Evolutionary conservation across 2,888 invertebrate genomes (phyloP), one percentile per base, ranked within the genome.

Genomic region (Loripinus fragilis): DNA sequence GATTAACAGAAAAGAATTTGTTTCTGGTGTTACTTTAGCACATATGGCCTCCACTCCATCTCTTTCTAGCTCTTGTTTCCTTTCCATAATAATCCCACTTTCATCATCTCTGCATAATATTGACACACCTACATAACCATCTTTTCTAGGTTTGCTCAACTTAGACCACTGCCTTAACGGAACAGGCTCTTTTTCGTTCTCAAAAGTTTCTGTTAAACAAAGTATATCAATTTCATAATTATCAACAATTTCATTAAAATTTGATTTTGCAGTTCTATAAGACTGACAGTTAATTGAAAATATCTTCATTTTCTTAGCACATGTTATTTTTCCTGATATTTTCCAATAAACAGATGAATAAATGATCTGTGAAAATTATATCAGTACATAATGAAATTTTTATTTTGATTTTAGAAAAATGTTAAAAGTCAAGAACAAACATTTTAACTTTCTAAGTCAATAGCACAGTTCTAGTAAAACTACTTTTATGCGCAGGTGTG

Each of bases 171-270:
- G 5, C 17, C 55, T 3, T 2, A 55, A 55, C 7, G 23, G 23
- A 17, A 55, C 55, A 12, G 55, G 28, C 17, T 55, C 55, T 28
- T 28, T 55, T 25, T 55, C 28, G 8, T 3, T 25, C 28, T 55
- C 55, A 28, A 55, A 55, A 55, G 55, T 55, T 28, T 55, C 55
- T 55, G 55, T 25, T 17, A 55, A 25, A 28, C 55, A 55, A 17
- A 55, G 20, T 28, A 55, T 7, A 55, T 55, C 55, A 28, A 55
- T 55, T 2, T 28, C 28, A 55, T 28, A 55, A 17, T 55, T 55
- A 25, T 55, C 55, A 5, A 55, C 55, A 55, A 55, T 55, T 2
- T 55, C 17, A 23, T 28, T 17, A 10, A 55, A 25, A 28, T 25
- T 55, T 2, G 5, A 25, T 55, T 55, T 55, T 7, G 55, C 55